Evolutionary conservation across 2,113 vertebrate genomes (phyloP).

Genomic region (Xenus cinereus): DNA sequence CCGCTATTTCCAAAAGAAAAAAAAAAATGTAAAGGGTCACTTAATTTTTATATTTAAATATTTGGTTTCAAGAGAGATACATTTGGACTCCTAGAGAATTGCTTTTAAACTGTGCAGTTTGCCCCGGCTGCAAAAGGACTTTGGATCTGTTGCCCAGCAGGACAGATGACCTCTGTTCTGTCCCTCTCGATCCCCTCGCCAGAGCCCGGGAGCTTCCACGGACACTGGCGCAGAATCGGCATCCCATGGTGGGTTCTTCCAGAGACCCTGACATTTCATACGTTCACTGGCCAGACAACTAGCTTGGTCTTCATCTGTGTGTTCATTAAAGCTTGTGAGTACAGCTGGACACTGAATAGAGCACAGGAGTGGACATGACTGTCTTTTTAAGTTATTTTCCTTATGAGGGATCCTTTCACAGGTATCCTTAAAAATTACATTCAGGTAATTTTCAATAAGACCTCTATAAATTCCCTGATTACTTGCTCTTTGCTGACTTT

Average conservation of each 20-base stretch:
- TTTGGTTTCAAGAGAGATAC: neutral
- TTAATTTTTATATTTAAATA: neutral
- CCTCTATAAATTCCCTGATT: neutral
- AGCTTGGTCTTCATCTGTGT: neutral
- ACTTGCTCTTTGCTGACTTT: conserved; percentile 19
- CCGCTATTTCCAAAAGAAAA: neutral
- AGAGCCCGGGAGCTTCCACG: neutral
- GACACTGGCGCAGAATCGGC: neutral
- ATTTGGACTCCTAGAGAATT: neutral
- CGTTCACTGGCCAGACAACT: neutral
- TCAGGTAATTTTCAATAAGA: neutral
- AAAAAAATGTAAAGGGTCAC: neutral
- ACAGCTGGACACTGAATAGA: neutral
- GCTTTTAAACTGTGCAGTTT: neutral
- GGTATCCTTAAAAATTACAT: neutral
- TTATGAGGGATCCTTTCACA: neutral
- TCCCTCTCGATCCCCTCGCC: neutral
- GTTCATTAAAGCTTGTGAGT: neutral
- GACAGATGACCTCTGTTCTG: neutral
- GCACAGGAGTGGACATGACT: neutral
- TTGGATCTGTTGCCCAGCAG: neutral
- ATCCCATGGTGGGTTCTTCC: neutral
- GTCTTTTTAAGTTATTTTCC: neutral
- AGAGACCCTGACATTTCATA: neutral
- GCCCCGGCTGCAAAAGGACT: neutral